phyloP scores from a whole-genome alignment of 1,140 invertebrate genomes.

The Archivesica marissinica region DNA sequence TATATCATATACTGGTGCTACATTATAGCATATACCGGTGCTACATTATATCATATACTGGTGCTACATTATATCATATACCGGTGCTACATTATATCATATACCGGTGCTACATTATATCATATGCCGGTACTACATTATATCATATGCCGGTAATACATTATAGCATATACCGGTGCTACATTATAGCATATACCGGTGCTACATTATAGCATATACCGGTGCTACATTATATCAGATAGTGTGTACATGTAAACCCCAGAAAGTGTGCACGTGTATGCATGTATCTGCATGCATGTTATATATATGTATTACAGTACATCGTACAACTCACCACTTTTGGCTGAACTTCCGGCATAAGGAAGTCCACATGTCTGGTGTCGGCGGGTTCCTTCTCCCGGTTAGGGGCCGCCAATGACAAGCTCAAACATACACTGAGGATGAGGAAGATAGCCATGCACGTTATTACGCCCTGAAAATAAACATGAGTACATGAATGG shows the following conservation, averaged over 20 bases:
- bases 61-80: too few species aligned
- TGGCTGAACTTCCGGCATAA: conserved; percentile 70
- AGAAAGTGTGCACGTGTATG: neutral
- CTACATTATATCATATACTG: too few species aligned
- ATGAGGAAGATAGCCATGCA: conserved; percentile 39
- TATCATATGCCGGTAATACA: too few species aligned
- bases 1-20: too few species aligned
- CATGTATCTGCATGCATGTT: neutral
- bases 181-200: too few species aligned
- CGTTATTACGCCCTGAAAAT: neutral
- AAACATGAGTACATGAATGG: too few species aligned
- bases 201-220: too few species aligned
- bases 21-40: too few species aligned
- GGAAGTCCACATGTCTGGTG: conserved; percentile 56
- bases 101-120: neutral
- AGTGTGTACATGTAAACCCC: neutral
- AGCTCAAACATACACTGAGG: neutral
- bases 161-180: too few species aligned
- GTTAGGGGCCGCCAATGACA: conserved; percentile 32
- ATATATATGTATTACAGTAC: neutral
- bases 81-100: too few species aligned
- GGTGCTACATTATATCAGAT: too few species aligned
- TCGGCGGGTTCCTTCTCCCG: neutral
- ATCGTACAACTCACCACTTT: conserved; percentile 58
- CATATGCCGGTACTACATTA: neutral